Evolutionary conservation across 2,888 invertebrate genomes (phyloP).

Genomic region (Agriotes lineatus): DNA sequence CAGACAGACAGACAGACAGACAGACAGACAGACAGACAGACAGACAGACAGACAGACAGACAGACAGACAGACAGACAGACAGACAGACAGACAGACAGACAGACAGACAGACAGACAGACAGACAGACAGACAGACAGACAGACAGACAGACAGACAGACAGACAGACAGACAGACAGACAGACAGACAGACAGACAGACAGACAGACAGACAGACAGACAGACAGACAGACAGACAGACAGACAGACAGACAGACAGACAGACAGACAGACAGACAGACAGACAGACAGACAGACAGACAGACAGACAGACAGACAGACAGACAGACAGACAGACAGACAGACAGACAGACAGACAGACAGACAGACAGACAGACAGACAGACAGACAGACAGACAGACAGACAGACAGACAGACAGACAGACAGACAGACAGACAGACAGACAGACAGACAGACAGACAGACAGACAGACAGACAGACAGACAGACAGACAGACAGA

Average conservation of each 20-base stretch:
- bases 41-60: conserved; percentile 7
- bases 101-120: conserved; percentile 7
- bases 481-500: conserved; percentile 5
- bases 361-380: conserved; percentile 7
- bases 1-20: conserved; percentile 7
- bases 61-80: conserved; percentile 7
- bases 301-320: conserved; percentile 7
- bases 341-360: conserved; percentile 7
- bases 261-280: conserved; percentile 7
- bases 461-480: conserved; percentile 7
- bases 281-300: conserved; percentile 7
- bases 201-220: conserved; percentile 7
- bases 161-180: conserved; percentile 7
- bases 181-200: conserved; percentile 7
- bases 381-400: conserved; percentile 7
- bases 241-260: conserved; percentile 7
- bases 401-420: conserved; percentile 7
- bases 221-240: conserved; percentile 7
- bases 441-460: conserved; percentile 4
- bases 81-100: conserved; percentile 5
- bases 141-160: conserved; percentile 7
- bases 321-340: conserved; percentile 7
- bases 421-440: conserved; percentile 7
- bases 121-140: conserved; percentile 7
- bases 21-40: conserved; percentile 7